These are phyloP conservation scores for Chironex yamaguchii DNA, from an alignment of 30 jellyfish, hydroid and myxozoan genomes.

Conservation along the genomic window DNA sequence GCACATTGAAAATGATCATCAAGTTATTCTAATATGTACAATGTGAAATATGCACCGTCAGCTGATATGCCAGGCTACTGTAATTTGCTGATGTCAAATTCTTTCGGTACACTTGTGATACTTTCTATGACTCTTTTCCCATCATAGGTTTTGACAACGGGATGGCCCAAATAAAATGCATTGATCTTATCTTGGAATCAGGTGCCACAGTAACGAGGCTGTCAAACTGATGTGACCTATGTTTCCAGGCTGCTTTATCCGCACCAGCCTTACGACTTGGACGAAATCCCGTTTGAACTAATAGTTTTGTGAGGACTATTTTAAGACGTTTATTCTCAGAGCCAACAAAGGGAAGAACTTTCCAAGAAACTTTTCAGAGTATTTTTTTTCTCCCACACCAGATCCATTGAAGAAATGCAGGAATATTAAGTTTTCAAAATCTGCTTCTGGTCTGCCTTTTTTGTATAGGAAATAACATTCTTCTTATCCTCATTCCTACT, in stretches of 20 bases:
- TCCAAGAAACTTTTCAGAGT: no score
- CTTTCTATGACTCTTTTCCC: constrained; percentile 4
- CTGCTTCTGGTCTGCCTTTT: constrained; percentile 25
- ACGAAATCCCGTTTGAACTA: no score
- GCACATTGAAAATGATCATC: constrained; percentile 2
- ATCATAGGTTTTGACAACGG: neutral
- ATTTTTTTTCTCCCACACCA: neutral
- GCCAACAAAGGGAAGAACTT: no score
- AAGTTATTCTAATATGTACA: neutral
- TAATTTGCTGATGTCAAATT: neutral
- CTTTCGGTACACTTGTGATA: neutral
- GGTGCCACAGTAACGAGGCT: no score
- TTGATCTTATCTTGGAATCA: neutral
- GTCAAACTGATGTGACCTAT: no score
- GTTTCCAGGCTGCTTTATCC: no score
- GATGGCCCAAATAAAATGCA: constrained; percentile 18
- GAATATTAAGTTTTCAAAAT: neutral
- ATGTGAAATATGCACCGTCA: constrained; percentile 20
- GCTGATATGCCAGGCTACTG: constrained; percentile 15
- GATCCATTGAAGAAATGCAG: no score
- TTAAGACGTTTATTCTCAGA: no score
- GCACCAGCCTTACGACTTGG: no score
- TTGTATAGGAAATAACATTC: constrained; percentile 1
- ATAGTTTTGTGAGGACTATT: no score
- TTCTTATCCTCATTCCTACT: neutral